phyloP scores from a whole-genome alignment of 1,140 invertebrate species.

The Drosophila ercepeae region DNA sequence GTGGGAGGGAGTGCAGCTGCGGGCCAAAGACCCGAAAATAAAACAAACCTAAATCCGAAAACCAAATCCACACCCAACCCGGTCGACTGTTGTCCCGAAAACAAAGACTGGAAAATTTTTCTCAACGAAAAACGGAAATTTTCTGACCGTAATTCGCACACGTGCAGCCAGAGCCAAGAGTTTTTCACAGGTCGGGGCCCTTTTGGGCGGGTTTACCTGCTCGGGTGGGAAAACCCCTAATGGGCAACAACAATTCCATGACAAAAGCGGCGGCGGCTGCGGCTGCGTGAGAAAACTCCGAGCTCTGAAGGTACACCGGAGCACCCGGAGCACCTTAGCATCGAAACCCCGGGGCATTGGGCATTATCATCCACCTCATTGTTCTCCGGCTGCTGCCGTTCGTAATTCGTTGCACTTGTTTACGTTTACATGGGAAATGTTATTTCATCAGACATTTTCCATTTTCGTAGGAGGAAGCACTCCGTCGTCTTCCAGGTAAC shows the following conservation, averaged over 20 bases:
- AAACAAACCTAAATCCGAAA: conserved; percentile 12
- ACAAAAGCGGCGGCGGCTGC: conserved; percentile 34
- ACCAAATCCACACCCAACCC: conserved; percentile 40
- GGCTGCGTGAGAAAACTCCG: conserved; percentile 71
- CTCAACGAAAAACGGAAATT: conserved; percentile 28
- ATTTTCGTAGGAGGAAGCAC: conserved; percentile 12
- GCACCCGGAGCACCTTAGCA: not conserved
- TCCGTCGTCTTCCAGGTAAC: conserved; percentile 36
- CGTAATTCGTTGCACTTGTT: conserved; percentile 75
- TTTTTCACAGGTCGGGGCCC: conserved; percentile 14
- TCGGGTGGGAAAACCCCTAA: conserved; percentile 59
- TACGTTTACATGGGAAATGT: conserved; percentile 77
- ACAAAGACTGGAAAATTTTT: conserved; percentile 19
- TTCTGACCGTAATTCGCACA: conserved; percentile 55
- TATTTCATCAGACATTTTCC: conserved; percentile 21
- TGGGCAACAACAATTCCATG: conserved; percentile 24
- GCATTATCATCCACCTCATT: conserved; percentile 51
- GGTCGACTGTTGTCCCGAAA: conserved; percentile 30
- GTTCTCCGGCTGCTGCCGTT: conserved; percentile 15
- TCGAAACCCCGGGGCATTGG: not conserved
- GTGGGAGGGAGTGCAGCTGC: conserved; percentile 39
- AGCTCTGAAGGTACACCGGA: conserved; percentile 24
- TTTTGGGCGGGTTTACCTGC: conserved; percentile 36
- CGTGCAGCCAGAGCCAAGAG: conserved; percentile 55
- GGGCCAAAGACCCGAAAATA: conserved; percentile 10